These are phyloP conservation scores for Halcyon malimbica DNA, from an alignment of 2,113 vertebrate genomes.

Conservation along the genomic window DNA sequence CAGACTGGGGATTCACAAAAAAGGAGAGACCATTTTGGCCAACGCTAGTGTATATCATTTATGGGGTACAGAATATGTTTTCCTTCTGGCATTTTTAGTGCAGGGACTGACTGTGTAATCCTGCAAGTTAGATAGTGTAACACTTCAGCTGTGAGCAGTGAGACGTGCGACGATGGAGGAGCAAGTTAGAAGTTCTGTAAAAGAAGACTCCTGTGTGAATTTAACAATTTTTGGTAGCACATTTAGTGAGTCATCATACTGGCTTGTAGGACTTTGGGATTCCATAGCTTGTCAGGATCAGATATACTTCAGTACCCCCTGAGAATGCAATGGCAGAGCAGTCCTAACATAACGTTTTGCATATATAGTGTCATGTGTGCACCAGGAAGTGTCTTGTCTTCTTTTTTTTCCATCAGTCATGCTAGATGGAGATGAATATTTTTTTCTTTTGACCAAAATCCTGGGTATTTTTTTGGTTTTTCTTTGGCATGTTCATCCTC, in stretches of 20 bases:
- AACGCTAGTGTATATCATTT: not conserved
- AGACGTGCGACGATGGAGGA: constrained; percentile 45
- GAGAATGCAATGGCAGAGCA: constrained; percentile 3
- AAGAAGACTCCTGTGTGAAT: constrained; percentile 62
- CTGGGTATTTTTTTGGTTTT: not conserved
- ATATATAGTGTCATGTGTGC: constrained; percentile 25
- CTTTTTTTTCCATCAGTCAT: constrained; percentile 32
- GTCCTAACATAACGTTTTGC: not conserved
- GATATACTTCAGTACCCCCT: not conserved
- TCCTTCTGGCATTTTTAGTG: constrained; percentile 50
- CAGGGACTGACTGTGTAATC: constrained; percentile 45
- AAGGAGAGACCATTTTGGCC: constrained; percentile 20
- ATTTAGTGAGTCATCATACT: constrained; percentile 63
- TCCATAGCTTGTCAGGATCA: constrained; percentile 47
- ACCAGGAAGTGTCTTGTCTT: not conserved
- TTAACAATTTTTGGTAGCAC: constrained; percentile 64
- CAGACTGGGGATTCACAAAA: not conserved
- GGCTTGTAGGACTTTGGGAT: constrained; percentile 45
- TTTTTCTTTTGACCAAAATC: constrained; percentile 23
- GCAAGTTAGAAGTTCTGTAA: constrained; percentile 54
- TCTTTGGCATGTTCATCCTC: not conserved
- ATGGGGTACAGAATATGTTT: constrained; percentile 47
- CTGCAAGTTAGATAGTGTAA: constrained; percentile 60
- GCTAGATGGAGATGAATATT: not conserved
- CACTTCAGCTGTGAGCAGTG: constrained; percentile 66